Evolutionary conservation across 2,888 invertebrate species (phyloP), one percentile per base, ranked within the genome.

Genomic region (Myopa testacea): DNA sequence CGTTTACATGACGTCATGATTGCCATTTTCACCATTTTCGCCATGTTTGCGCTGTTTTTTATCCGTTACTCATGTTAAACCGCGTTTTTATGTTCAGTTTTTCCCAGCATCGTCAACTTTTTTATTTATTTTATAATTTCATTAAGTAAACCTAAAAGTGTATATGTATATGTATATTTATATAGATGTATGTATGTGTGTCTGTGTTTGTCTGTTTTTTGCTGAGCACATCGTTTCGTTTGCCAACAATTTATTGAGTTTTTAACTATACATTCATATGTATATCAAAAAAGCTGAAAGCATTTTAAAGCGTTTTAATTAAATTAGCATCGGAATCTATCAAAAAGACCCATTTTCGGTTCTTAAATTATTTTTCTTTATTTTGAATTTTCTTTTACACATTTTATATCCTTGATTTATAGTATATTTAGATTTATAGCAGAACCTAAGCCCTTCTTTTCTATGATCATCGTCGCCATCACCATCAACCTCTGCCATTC

Each of bases 21-120:
- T 7, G 26, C 50, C 69, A 50, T 69, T 69, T 69, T n/a, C 16
- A n/a, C 19, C 14, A 14, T 12, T 63, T 14, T 65, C 16, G 45
- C 67, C 69, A 69, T 38, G 69, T 69, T 69, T 69, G 12, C 69
- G 50, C 19, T 26, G 69, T 45, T 69, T 50, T 37, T 67, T 69
- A n/a, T 37, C 19, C 69, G 26, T 14, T 14, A 1, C 26, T 45
- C 26, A 26, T 26, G 50, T 50, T 69, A 50, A 69, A 37, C 50
- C 50, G 26, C 45, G 45, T 67, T 67, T 38, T 67, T 67, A 40
- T 38, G 67, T 6, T 45, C 69, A 12, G 45, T 50, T 14, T 50
- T 14, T 45, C 50, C n/a, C 58, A n/a, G 5, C 58, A n/a, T 40
- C 37, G 38, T 38, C n/a, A 19, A 10, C 19, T 38, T 67, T 67